Evolutionary conservation across 2,888 invertebrate genomes (phyloP).

Genomic region (Gymnocheta viridis): DNA sequence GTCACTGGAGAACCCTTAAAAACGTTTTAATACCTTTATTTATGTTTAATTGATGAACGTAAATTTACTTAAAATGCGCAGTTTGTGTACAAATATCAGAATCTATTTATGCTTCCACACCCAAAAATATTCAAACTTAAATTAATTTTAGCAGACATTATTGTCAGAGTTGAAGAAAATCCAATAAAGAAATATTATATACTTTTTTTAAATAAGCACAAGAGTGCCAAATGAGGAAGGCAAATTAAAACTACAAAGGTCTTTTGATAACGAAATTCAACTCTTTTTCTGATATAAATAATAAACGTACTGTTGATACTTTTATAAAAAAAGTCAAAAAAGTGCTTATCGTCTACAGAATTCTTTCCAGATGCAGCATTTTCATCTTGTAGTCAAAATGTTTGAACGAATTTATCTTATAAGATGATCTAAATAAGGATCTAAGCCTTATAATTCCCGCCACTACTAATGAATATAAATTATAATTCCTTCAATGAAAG

Average conservation of each 20-base stretch:
- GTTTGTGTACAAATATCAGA: background rate
- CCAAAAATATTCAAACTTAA: background rate
- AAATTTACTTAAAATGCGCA: background rate
- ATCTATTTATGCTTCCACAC: background rate
- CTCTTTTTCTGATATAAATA: too few relatives aligned
- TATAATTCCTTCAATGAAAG: too few relatives aligned
- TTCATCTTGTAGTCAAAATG: too few relatives aligned
- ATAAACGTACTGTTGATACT: too few relatives aligned
- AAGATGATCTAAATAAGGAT: too few relatives aligned
- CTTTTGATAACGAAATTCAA: too few relatives aligned
- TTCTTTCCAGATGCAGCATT: too few relatives aligned
- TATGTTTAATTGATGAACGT: background rate
- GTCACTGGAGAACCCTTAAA: background rate
- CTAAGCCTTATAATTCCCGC: too few relatives aligned
- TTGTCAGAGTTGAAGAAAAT: background rate
- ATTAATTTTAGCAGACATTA: background rate
- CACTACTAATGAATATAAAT: too few relatives aligned
- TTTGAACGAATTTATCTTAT: too few relatives aligned
- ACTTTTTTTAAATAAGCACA: background rate
- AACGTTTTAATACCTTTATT: conserved; percentile 1
- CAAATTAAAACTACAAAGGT: background rate
- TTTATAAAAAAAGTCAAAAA: too few relatives aligned
- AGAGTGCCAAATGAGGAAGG: background rate
- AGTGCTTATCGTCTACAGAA: too few relatives aligned
- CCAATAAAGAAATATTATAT: background rate